These are phyloP conservation scores for Formicarius rufipectus DNA, from an alignment of 2,113 vertebrate genomes.

Conservation along the genomic window DNA sequence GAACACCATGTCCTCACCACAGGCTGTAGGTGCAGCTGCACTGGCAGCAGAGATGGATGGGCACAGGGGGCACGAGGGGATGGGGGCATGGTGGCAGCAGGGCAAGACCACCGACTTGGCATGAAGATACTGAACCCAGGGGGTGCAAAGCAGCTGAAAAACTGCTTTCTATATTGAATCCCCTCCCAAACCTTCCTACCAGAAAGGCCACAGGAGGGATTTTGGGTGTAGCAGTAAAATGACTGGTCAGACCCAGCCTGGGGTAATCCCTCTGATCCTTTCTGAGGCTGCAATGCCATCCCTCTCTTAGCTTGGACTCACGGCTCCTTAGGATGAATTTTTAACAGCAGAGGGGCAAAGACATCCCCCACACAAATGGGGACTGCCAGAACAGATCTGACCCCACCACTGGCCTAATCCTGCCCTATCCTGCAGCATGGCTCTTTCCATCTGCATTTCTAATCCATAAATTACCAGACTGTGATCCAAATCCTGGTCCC, in stretches of 20 bases:
- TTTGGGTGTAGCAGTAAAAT: rapidly evolving
- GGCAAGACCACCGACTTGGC: neutral
- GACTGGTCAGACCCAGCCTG: rapidly evolving
- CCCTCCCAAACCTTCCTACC: rapidly evolving
- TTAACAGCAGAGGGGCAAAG: neutral
- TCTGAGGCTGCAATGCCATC: neutral
- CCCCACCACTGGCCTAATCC: neutral
- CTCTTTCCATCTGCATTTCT: neutral
- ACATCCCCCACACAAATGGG: rapidly evolving
- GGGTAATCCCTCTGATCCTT: rapidly evolving
- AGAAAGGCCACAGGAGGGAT: neutral
- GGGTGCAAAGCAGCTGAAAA: neutral
- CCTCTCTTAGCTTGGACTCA: neutral
- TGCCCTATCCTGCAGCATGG: rapidly evolving
- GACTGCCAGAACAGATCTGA: neutral
- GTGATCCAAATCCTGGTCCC: neutral
- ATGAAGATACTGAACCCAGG: rapidly evolving
- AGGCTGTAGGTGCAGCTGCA: constrained; percentile 1
- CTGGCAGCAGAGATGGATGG: neutral
- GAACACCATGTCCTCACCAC: constrained; percentile 35
- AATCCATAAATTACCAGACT: neutral
- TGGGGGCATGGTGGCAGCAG: rapidly evolving
- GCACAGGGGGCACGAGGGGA: neutral
- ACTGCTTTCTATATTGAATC: rapidly evolving
- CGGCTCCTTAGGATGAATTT: rapidly evolving